Evolutionary conservation across 2,888 invertebrate genomes (phyloP).

Genomic region (Pinctada fucata): DNA sequence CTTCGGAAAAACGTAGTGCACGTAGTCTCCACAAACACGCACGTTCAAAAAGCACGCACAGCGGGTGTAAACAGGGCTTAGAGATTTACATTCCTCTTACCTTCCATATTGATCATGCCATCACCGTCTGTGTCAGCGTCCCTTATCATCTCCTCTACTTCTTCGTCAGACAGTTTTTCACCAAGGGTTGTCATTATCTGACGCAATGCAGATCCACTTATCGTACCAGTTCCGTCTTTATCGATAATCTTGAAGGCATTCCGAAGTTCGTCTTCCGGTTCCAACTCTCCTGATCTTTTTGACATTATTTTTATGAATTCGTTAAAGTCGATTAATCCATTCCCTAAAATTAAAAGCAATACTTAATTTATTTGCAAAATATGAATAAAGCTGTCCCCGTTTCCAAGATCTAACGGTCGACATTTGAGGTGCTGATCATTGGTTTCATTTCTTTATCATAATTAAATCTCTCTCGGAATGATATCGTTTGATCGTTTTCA

Average conservation of each 20-base stretch:
- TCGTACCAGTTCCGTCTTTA: background rate
- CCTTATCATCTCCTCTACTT: slow-evolving; percentile 19
- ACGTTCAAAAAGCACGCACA: too few species aligned
- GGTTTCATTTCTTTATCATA: too few species aligned
- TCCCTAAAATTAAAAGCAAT: background rate
- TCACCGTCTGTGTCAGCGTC: slow-evolving; percentile 13
- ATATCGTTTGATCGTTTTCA: too few species aligned
- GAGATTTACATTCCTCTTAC: background rate
- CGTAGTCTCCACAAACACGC: too few species aligned
- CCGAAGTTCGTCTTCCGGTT: slow-evolving; percentile 33
- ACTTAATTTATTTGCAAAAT: too few species aligned
- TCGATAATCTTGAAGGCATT: slow-evolving; percentile 41
- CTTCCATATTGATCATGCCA: slow-evolving; percentile 18
- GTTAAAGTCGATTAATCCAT: background rate
- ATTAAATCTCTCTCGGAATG: too few species aligned
- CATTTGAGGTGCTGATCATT: too few species aligned
- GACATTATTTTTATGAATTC: background rate
- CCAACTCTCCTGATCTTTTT: background rate
- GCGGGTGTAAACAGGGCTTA: too few species aligned
- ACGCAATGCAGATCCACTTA: slow-evolving; percentile 11
- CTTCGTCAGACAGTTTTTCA: slow-evolving; percentile 18
- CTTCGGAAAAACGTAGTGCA: too few species aligned
- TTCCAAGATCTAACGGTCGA: too few species aligned
- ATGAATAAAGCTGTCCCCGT: too few species aligned
- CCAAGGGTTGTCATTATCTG: slow-evolving; percentile 19